Conservation (phyloP, 2,888 invertebrate species). For the Leucoptera coffeella region DNA sequence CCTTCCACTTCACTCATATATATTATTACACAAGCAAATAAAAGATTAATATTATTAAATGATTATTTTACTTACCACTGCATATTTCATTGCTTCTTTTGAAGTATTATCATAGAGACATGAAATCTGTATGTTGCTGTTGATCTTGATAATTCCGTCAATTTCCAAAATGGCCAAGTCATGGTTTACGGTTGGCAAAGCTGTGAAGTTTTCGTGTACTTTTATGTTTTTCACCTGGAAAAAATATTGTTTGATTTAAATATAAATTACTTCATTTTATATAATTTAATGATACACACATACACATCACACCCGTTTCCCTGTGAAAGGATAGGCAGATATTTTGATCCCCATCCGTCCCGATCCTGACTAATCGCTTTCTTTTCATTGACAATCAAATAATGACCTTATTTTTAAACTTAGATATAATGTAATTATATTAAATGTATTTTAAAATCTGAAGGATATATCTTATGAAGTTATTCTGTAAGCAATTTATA, state of each 20-base stretch:
- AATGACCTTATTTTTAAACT: too few relatives aligned
- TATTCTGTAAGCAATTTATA: too few relatives aligned
- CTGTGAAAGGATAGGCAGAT: too few relatives aligned
- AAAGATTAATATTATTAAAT: not conserved
- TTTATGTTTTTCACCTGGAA: constrained; percentile 19
- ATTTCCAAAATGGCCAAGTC: constrained; percentile 20
- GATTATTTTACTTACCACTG: constrained; percentile 10
- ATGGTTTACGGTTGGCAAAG: constrained; percentile 8
- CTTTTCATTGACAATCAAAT: too few relatives aligned
- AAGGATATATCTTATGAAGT: too few relatives aligned
- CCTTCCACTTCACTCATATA: too few relatives aligned
- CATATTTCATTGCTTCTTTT: constrained; percentile 9
- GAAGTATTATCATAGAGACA: constrained; percentile 10
- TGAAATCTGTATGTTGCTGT: constrained; percentile 12
- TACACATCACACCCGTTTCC: too few relatives aligned
- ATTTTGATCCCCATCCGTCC: too few relatives aligned
- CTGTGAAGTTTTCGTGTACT: constrained; percentile 19
- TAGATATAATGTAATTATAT: too few relatives aligned
- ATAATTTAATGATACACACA: too few relatives aligned
- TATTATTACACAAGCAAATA: not conserved
- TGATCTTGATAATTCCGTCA: constrained; percentile 13
- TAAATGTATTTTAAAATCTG: too few relatives aligned
- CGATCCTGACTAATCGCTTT: too few relatives aligned
- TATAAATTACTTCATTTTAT: not conserved
- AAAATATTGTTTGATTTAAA: constrained; percentile 1